Evolutionary conservation across 2,888 invertebrate genomes (phyloP), one percentile per base, ranked within the genome.

Genomic region (Diplolepis rosae): DNA sequence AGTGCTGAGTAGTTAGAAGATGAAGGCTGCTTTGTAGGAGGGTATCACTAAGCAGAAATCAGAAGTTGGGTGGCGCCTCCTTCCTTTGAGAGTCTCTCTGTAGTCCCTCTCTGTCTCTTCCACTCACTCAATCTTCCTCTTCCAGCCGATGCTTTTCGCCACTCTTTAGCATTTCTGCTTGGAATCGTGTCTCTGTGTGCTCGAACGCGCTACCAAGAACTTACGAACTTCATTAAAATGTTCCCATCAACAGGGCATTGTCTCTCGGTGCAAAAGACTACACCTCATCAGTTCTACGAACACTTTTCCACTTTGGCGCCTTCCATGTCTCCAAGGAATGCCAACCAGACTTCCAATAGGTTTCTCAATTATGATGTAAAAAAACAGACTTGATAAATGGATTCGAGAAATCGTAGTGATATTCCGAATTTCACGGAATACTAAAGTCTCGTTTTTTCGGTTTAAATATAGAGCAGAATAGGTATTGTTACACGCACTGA

Each of bases 31-130:
- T 83, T 87, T 87, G 87, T 87, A 73, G 79, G 78, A 77, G 79
- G 85, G 83, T 86, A 87, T 87, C 87, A 82, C 83, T 87, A 84
- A 87, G 87, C 82, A 84, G 87, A 87, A 87, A 87, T 87, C 87
- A 85, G 86, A 83, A 79, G 80, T 79, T 85, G 83, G 83, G 82
- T 85, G 87, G 86, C 86, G 86, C 86, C 86, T 84, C 77, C 76
- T 72, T 75, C 76, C 79, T 79, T 78, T 66, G 65, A 67, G 65
- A 68, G 39, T 51, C 71, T 65, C 50, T 67, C 70, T 68, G 42
- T 77, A 75, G 48, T 65, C 61, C 22, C 70, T 48, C 70, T 66
- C 54, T 48, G 48, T 66, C 22, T 66, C 54, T 65, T 61, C 72
- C 72, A 67, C 79, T 68, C 68, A 45, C 71, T 69, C 70, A 68